Percentiles rank a stretch among this genome's conserved stretches.
These are phyloP conservation scores for Rostratula benghalensis DNA, from an alignment of 2,113 vertebrate species.

Conservation along the genomic window DNA sequence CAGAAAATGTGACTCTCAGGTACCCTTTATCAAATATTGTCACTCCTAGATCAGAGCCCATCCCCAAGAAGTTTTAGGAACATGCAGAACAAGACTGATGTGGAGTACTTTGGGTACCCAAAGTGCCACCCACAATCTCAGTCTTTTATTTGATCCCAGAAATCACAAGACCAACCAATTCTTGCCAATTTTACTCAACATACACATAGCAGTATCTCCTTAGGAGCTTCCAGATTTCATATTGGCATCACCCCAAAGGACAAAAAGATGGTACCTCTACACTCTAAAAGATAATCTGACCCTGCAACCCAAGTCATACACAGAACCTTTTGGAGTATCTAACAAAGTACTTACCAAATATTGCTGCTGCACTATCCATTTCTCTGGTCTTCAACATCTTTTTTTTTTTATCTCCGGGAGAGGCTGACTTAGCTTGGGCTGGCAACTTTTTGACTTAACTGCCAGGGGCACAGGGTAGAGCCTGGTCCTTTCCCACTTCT, in stretches of 20 bases:
- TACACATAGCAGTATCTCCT: background rate
- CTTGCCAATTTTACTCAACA: background rate
- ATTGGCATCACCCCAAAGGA: background rate
- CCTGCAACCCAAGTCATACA: accelerated
- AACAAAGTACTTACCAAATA: background rate
- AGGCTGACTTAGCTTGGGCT: background rate
- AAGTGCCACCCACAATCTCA: background rate
- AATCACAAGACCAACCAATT: background rate
- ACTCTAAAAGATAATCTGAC: too few species aligned
- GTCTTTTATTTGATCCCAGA: background rate
- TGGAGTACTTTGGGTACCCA: accelerated
- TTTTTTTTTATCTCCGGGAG: background rate
- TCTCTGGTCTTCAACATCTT: accelerated
- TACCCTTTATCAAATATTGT: background rate
- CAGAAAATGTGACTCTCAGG: background rate
- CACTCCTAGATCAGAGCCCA: background rate
- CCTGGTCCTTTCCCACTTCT: background rate
- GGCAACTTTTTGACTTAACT: background rate
- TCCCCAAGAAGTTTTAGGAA: accelerated
- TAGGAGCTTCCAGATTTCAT: accelerated
- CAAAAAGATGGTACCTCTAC: background rate
- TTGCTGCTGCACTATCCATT: background rate
- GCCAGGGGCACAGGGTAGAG: background rate
- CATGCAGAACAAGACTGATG: accelerated
- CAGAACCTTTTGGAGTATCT: background rate